Evolutionary conservation across 1,140 invertebrate genomes (phyloP).

Genomic region (Drosophila virilis): DNA sequence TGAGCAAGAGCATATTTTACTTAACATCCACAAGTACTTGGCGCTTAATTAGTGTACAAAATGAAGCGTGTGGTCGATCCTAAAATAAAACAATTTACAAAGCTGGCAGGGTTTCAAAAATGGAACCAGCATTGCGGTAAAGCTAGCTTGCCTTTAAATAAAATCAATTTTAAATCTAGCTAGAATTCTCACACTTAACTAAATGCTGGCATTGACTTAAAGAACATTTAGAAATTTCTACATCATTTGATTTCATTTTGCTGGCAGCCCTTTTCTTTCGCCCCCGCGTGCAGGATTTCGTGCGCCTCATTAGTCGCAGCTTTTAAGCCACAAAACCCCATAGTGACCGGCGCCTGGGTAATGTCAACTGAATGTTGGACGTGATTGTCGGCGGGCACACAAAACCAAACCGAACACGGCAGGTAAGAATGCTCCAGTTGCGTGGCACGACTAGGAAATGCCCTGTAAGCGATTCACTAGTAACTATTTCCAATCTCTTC

Average conservation of each 20-base stretch:
- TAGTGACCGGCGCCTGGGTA: slow-evolving; percentile 14
- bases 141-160: too few relatives aligned
- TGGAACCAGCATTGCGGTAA: too few relatives aligned
- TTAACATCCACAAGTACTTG: not conserved
- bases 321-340: not conserved
- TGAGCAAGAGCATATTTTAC: slow-evolving; percentile 21
- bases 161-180: not conserved
- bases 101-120: not conserved
- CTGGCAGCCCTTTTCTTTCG: not conserved
- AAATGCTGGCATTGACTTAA: not conserved
- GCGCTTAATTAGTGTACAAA: slow-evolving; percentile 18
- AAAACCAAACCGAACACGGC: not conserved
- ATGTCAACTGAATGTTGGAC: slow-evolving; percentile 12
- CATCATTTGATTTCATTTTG: not conserved
- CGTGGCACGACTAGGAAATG: not conserved
- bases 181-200: not conserved
- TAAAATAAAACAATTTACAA: slow-evolving; percentile 7
- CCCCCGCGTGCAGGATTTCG: slow-evolving; percentile 7
- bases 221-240: not conserved
- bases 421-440: not conserved
- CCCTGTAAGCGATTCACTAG: not conserved
- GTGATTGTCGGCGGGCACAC: slow-evolving; percentile 17
- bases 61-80: not conserved
- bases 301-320: slow-evolving; percentile 30
- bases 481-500: not conserved